These are phyloP conservation scores for Tragelaphus eurycerus DNA, from an alignment of 2,797 vertebrate genomes.

Conservation along the genomic window DNA sequence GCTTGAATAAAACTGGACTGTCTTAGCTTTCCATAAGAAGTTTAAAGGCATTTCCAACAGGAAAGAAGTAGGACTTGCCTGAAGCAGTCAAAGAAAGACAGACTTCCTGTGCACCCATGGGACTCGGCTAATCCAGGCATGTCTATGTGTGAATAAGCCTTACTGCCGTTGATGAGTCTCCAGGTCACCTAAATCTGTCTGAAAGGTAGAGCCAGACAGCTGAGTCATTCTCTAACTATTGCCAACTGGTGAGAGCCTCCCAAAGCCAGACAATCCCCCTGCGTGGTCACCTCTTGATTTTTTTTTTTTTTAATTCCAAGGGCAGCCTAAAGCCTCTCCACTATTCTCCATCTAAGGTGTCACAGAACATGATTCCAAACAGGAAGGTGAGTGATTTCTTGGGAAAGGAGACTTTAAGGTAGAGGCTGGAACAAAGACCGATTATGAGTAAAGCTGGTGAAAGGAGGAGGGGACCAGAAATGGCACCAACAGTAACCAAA, in stretches of 20 bases:
- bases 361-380: conserved; percentile 4
- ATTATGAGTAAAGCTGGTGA: neutral
- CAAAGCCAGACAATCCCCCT: conserved; percentile 5
- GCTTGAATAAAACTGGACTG: neutral
- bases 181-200: conserved; percentile 61
- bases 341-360: neutral
- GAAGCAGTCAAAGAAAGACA: neutral
- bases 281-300: neutral
- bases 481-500: rapidly evolving
- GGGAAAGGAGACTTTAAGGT: neutral
- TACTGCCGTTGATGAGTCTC: conserved; percentile 48
- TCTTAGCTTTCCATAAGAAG: neutral
- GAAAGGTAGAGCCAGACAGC: conserved; percentile 63
- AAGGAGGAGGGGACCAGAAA: neutral
- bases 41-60: conserved; percentile 8
- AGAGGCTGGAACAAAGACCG: neutral
- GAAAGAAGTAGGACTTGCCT: neutral
- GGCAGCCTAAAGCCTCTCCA: neutral
- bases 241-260: neutral
- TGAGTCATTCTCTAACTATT: conserved; percentile 61
- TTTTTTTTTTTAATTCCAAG: neutral
- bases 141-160: conserved; percentile 69
- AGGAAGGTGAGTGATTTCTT: neutral
- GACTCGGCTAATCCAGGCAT: conserved; percentile 57
- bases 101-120: neutral